Evolutionary conservation across 2,797 vertebrate species (phyloP).

Genomic region (Psittacula echo): DNA sequence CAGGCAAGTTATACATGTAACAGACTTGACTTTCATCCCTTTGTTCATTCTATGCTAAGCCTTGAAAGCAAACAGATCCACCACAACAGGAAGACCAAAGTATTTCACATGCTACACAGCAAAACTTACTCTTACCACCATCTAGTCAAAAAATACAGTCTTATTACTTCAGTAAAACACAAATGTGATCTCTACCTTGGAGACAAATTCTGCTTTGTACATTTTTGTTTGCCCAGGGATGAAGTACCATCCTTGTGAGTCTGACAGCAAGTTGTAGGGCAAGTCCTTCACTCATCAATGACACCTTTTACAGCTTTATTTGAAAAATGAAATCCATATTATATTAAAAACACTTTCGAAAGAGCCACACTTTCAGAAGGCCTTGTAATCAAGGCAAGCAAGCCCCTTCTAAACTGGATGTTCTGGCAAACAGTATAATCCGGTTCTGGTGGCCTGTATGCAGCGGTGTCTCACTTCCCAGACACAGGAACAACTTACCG

Average conservation of each 20-base stretch:
- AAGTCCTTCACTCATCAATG: rapidly evolving
- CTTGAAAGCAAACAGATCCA: background rate
- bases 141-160: background rate
- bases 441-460: background rate
- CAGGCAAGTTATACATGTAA: background rate
- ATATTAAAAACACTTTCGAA: background rate
- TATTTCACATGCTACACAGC: background rate
- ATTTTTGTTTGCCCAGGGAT: background rate
- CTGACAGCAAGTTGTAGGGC: rapidly evolving
- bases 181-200: background rate
- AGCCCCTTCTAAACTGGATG: rapidly evolving
- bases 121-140: background rate
- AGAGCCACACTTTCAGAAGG: background rate
- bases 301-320: background rate
- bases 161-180: background rate
- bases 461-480: background rate
- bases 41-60: background rate
- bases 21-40: background rate
- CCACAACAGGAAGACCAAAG: background rate
- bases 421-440: rapidly evolving
- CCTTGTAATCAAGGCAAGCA: background rate
- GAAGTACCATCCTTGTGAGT: background rate
- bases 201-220: background rate
- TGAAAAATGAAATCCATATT: background rate
- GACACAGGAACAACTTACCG: slow-evolving; percentile 76